Evolutionary conservation across 2,888 invertebrate genomes (phyloP).

Genomic region (Eupelmus urozonus): DNA sequence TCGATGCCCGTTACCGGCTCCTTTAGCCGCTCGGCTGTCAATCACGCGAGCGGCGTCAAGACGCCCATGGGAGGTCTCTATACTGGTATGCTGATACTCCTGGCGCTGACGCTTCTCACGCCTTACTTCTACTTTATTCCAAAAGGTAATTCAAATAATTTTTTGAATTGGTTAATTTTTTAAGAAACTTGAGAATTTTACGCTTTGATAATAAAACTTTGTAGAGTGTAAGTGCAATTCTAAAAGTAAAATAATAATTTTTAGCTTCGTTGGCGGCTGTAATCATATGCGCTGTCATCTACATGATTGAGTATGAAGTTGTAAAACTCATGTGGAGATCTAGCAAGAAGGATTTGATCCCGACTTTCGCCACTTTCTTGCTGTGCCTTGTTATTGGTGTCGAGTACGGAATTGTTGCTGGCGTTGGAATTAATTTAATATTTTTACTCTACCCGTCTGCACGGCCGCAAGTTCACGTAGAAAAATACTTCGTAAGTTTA

Average conservation of each 20-base stretch:
- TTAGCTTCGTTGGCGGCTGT: conserved; percentile 91
- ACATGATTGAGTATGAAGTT: conserved; percentile 95
- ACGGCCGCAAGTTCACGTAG: conserved; percentile 86
- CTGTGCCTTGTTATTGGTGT: conserved; percentile 90
- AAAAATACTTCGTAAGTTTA: conserved; percentile 82
- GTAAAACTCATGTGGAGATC: conserved; percentile 92
- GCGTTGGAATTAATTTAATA: conserved; percentile 88
- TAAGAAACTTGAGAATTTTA: no score
- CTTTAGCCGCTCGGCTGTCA: conserved; percentile 93
- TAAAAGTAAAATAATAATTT: conserved; percentile 43
- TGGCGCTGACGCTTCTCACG: conserved; percentile 91
- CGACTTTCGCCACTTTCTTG: conserved; percentile 90
- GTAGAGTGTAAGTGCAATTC: no score
- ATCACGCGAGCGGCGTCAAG: conserved; percentile 95
- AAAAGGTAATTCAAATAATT: conserved; percentile 78
- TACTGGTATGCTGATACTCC: conserved; percentile 88
- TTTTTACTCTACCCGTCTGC: conserved; percentile 90
- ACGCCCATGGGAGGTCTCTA: conserved; percentile 92
- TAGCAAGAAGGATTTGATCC: conserved; percentile 87
- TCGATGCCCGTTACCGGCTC: conserved; percentile 95
- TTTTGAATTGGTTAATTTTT: not conserved
- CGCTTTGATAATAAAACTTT: no score
- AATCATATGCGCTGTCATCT: conserved; percentile 95
- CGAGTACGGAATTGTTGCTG: conserved; percentile 90
- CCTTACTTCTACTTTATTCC: conserved; percentile 94